Percentiles rank a stretch among this genome's conserved stretches.
Conservation (phyloP, 2,113 vertebrate species). For the Cyrtonyx montezumae region DNA sequence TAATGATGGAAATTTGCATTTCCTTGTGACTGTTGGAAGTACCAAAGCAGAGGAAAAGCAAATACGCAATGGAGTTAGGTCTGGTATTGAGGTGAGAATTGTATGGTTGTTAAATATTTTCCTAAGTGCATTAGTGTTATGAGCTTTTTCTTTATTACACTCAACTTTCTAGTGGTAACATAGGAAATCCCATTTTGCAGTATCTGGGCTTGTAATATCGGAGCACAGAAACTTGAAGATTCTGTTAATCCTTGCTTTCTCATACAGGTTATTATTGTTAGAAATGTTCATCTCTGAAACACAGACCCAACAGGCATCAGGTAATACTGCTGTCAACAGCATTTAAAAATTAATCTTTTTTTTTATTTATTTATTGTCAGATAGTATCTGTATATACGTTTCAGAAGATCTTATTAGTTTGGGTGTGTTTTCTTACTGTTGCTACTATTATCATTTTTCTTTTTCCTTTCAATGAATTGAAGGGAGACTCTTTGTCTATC, state of each 20-base stretch:
- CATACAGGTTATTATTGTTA: slow-evolving; percentile 7
- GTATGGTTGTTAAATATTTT: rapidly evolving
- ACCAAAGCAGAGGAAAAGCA: rapidly evolving
- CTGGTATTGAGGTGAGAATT: background rate
- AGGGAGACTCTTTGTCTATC: background rate
- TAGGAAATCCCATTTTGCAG: rapidly evolving
- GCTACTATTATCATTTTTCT: background rate
- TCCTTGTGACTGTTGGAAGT: background rate
- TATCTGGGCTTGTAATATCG: background rate
- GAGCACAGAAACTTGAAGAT: background rate
- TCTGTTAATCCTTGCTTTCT: background rate
- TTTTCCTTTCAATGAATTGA: background rate
- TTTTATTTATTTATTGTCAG: background rate
- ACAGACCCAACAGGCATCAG: background rate
- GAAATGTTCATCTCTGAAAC: background rate
- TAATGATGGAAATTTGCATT: rapidly evolving
- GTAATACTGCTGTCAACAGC: background rate
- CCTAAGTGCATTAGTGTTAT: rapidly evolving
- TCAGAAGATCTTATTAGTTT: background rate
- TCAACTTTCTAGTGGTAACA: background rate
- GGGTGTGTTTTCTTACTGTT: background rate
- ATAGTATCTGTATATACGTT: background rate
- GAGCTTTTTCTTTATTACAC: rapidly evolving
- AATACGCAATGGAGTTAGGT: background rate
- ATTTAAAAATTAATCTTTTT: background rate